Evolutionary conservation across 1,140 invertebrate genomes (phyloP).

Genomic region (Drosophila melanogaster): DNA sequence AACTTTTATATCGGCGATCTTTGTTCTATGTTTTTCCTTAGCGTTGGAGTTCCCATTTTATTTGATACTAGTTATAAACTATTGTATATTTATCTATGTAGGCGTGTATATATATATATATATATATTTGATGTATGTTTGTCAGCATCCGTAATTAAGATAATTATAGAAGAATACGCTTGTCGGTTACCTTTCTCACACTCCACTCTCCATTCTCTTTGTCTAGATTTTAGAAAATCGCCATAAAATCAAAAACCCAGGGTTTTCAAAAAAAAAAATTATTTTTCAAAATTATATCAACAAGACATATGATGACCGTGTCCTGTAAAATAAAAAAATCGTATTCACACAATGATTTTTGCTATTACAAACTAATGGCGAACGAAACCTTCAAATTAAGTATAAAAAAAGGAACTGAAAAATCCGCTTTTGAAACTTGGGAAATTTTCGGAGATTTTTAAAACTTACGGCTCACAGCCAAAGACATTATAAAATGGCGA

Average conservation of each 20-base stretch:
- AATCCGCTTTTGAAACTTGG: no score
- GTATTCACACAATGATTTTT: not conserved
- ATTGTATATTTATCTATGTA: constrained; percentile 36
- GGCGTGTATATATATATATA: constrained; percentile 10
- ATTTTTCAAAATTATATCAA: not conserved
- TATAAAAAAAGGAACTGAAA: no score
- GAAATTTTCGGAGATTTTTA: not conserved
- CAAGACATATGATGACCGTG: no score
- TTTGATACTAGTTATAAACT: constrained; percentile 47
- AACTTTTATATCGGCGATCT: constrained; percentile 6
- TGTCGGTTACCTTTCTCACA: constrained; percentile 3
- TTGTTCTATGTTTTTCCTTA: constrained; percentile 8
- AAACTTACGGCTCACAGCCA: no score
- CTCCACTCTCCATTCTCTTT: not conserved
- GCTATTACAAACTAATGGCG: no score
- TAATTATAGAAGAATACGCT: constrained; percentile 16
- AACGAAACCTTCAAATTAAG: no score
- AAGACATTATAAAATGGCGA: not conserved
- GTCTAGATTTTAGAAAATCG: constrained; percentile 5
- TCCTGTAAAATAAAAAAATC: no score
- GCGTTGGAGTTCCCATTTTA: constrained; percentile 20
- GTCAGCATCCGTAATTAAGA: constrained; percentile 14
- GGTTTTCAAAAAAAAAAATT: not conserved
- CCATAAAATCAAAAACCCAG: not conserved
- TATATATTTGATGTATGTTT: constrained; percentile 9